A percentile compares a stretch with the other conserved stretches of the same genome.
Evolutionary conservation across 2,888 invertebrate species (phyloP).

Genomic region (Cheiracanthium punctorium): DNA sequence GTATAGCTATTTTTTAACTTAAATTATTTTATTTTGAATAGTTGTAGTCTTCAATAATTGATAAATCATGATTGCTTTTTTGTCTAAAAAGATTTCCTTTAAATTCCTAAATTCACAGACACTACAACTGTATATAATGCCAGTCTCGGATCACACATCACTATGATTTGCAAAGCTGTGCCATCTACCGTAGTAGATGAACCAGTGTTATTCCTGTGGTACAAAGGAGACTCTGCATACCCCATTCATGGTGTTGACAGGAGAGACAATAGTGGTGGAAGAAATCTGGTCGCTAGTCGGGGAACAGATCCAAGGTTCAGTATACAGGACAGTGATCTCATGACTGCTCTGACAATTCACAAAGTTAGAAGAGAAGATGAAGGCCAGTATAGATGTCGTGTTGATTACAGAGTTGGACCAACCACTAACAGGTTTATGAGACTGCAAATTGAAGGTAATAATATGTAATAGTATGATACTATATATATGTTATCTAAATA

Average conservation of each 20-base stretch:
- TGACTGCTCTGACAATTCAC: slow-evolving; percentile 48
- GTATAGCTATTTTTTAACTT: too few species aligned
- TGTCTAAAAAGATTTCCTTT: too few species aligned
- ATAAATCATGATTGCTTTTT: too few species aligned
- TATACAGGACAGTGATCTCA: slow-evolving; percentile 38
- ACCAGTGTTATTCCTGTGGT: slow-evolving; percentile 47
- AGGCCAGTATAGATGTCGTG: slow-evolving; percentile 56
- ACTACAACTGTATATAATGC: slow-evolving; percentile 44
- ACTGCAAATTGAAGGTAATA: slow-evolving; percentile 48
- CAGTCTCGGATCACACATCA: slow-evolving; percentile 44
- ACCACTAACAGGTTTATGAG: slow-evolving; percentile 59
- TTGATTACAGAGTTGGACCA: slow-evolving; percentile 38
- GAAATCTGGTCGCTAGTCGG: slow-evolving; percentile 22
- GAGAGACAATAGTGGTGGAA: slow-evolving; percentile 31
- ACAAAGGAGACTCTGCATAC: slow-evolving; percentile 57
- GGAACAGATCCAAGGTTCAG: slow-evolving; percentile 47
- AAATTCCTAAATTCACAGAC: slow-evolving; percentile 29
- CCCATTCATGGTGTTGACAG: slow-evolving; percentile 54
- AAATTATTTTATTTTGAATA: too few species aligned
- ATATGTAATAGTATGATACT: too few species aligned
- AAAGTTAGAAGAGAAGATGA: slow-evolving; percentile 55
- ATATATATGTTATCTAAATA: neutral
- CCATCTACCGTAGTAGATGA: slow-evolving; percentile 40
- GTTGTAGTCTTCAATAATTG: too few species aligned
- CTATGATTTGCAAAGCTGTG: slow-evolving; percentile 49